phyloP scores from a whole-genome alignment of 2,797 vertebrate species.

The Gallirallus australis region DNA sequence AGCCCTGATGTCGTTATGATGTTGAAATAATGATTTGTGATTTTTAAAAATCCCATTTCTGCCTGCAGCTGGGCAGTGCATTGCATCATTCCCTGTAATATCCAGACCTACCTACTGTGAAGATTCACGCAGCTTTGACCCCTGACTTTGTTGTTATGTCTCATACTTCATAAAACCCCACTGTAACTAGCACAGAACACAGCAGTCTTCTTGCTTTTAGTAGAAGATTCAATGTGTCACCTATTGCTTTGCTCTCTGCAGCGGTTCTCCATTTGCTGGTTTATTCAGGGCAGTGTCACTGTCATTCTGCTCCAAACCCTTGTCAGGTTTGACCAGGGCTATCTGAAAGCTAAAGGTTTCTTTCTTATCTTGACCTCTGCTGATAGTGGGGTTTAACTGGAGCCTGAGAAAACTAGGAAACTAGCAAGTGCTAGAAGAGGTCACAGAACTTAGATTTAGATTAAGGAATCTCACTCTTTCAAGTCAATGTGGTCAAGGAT shows the following conservation, averaged over 20 bases:
- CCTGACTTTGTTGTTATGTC: background rate
- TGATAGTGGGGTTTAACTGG: background rate
- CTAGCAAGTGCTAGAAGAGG: background rate
- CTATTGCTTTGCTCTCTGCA: constrained; percentile 49
- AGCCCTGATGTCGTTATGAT: background rate
- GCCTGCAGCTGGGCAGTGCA: background rate
- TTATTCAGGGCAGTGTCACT: background rate
- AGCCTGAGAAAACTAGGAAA: background rate
- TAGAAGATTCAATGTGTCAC: constrained; percentile 10
- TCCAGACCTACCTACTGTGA: background rate
- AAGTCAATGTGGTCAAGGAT: background rate
- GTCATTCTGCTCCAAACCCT: background rate
- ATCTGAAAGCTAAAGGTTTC: background rate
- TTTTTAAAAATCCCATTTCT: background rate
- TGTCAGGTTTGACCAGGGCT: background rate
- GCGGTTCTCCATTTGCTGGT: background rate
- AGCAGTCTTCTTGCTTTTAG: constrained; percentile 40
- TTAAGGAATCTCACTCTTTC: background rate
- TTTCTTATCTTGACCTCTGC: background rate
- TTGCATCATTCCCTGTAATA: constrained; percentile 39
- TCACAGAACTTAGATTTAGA: background rate
- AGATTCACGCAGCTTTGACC: constrained; percentile 44
- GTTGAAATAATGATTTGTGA: background rate
- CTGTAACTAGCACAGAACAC: constrained; percentile 61
- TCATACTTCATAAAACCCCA: background rate